Conservation (phyloP, 1,140 invertebrate species). For the Drosophila navojoa region DNA sequence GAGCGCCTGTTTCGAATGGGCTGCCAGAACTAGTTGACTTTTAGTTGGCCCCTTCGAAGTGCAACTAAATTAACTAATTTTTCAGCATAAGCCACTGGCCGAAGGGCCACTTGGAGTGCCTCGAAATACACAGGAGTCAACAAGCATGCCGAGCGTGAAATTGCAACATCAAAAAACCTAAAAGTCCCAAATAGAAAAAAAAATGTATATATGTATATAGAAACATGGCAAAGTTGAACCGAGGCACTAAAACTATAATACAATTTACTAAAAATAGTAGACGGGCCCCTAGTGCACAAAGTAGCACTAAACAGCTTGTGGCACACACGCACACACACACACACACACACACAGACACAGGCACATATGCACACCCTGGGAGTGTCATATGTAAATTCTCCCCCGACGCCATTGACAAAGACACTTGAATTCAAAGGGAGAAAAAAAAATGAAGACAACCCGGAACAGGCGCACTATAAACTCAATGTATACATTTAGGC, state of each 20-base stretch:
- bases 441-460: constrained; percentile 29
- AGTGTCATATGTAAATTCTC: constrained; percentile 82
- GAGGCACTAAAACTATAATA: constrained; percentile 79
- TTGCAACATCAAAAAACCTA: constrained; percentile 74
- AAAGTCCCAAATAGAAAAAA: constrained; percentile 15
- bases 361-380: constrained; percentile 31
- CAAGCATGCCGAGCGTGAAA: constrained; percentile 77
- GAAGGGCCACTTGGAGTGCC: constrained; percentile 16
- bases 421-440: constrained; percentile 64
- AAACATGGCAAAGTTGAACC: constrained; percentile 44
- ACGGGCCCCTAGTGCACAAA: constrained; percentile 62
- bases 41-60: constrained; percentile 28
- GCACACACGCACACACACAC: constrained; percentile 38
- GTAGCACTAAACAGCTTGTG: constrained; percentile 68
- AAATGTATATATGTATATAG: background rate
- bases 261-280: constrained; percentile 81
- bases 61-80: constrained; percentile 75
- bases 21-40: constrained; percentile 17
- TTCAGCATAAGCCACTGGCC: constrained; percentile 57
- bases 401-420: constrained; percentile 78
- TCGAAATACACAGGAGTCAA: constrained; percentile 59
- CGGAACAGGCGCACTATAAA: constrained; percentile 67
- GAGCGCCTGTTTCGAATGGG: constrained; percentile 33
- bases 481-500: constrained; percentile 77
- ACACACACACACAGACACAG: constrained; percentile 26